A percentile compares a stretch with the other conserved stretches of the same genome.
Evolutionary conservation across 2,113 vertebrate species (phyloP).

Genomic region (Hemicordylus capensis): DNA sequence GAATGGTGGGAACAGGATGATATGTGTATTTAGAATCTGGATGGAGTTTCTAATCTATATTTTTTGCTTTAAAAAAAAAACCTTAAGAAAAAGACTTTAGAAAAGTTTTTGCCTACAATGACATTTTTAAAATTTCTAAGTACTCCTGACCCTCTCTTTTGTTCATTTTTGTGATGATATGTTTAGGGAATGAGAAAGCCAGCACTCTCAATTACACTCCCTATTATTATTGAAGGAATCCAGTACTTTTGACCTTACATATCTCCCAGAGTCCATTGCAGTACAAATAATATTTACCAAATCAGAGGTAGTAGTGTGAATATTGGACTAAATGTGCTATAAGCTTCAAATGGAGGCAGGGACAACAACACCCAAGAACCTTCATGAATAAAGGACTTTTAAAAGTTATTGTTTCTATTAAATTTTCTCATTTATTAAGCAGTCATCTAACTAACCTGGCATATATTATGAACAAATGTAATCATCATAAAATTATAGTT

Average conservation of each 20-base stretch:
- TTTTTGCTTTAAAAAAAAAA: not conserved
- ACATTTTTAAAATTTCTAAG: not conserved
- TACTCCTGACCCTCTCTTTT: not conserved
- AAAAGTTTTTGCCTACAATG: not conserved
- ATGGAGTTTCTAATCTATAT: not conserved
- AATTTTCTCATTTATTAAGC: not conserved
- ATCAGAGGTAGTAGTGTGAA: not conserved
- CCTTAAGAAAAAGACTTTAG: not conserved
- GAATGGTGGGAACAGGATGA: too few species aligned
- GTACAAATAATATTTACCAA: constrained; percentile 8
- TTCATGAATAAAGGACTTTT: not conserved
- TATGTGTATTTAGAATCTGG: not conserved
- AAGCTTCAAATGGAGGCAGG: constrained; percentile 13
- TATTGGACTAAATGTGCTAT: constrained; percentile 22
- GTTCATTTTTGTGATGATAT: not conserved
- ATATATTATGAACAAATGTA: not conserved
- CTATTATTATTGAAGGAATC: too few species aligned
- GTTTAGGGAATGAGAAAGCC: not conserved
- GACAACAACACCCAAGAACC: not conserved
- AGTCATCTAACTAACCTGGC: not conserved
- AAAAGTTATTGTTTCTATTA: not conserved
- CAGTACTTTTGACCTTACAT: not conserved
- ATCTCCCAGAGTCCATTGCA: not conserved
- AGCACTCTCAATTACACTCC: not conserved
- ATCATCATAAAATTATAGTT: not conserved